phyloP scores from a whole-genome alignment of 1,140 invertebrate species.

The Drosophila tani region DNA sequence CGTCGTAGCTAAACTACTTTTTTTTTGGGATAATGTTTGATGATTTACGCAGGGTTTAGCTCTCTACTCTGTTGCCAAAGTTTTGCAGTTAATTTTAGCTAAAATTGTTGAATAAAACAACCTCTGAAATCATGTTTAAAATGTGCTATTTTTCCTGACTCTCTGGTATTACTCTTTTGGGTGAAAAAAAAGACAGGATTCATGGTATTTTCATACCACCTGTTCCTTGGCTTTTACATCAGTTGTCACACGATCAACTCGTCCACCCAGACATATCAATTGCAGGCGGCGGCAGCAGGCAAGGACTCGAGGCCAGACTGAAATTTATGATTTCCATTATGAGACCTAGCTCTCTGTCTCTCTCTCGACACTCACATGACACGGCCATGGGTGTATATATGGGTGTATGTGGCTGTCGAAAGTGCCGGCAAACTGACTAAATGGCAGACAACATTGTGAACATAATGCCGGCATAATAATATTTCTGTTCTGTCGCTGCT shows the following conservation, averaged over 20 bases:
- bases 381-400: conserved; percentile 26
- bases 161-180: neutral
- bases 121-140: neutral
- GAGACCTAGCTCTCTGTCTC: conserved; percentile 23
- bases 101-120: neutral
- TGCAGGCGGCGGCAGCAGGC: conserved; percentile 15
- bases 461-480: conserved; percentile 83
- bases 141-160: no score
- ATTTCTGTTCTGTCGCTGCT: conserved; percentile 77
- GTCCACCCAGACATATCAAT: conserved; percentile 38
- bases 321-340: conserved; percentile 78
- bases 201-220: conserved; percentile 2
- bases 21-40: conserved; percentile 10
- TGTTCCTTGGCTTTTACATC: conserved; percentile 8
- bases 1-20: conserved; percentile 5
- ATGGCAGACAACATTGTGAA: conserved; percentile 80
- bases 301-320: conserved; percentile 42
- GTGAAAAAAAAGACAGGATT: neutral
- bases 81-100: neutral
- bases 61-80: neutral
- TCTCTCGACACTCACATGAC: conserved; percentile 47
- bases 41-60: conserved; percentile 14
- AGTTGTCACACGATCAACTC: conserved; percentile 40
- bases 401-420: conserved; percentile 4
- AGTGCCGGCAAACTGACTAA: conserved; percentile 56